phyloP scores from a whole-genome alignment of 2,888 invertebrate genomes.

The Lacanobia wlatinum region DNA sequence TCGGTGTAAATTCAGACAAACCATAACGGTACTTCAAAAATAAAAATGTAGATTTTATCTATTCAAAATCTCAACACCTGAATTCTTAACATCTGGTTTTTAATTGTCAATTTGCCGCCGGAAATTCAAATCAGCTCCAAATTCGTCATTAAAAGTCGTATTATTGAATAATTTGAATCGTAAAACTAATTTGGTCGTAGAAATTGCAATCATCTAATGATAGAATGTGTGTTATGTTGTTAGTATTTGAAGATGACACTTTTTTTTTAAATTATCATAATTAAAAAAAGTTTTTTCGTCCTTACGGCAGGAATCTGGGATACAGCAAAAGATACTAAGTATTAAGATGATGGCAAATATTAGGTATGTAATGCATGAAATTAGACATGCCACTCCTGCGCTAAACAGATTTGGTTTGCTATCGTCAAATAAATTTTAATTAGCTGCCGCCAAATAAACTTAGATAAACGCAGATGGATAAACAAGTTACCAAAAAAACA shows the following conservation, averaged over 20 bases:
- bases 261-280: no score
- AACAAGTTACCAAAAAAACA: neutral
- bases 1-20: conserved; percentile 4
- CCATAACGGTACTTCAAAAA: conserved; percentile 16
- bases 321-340: neutral
- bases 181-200: conserved; percentile 52
- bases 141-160: conserved; percentile 51
- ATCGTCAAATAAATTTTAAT: no score
- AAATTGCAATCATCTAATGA: conserved; percentile 52
- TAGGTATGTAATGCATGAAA: no score
- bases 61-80: conserved; percentile 25
- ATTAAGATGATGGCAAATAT: no score
- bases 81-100: conserved; percentile 32
- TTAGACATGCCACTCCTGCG: no score
- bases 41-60: conserved; percentile 17
- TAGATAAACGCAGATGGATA: no score
- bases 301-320: neutral
- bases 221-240: conserved; percentile 29
- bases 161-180: conserved; percentile 52
- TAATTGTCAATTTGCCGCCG: conserved; percentile 57
- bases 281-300: neutral
- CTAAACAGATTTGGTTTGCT: no score
- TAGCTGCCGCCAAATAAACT: neutral
- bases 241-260: conserved; percentile 19
- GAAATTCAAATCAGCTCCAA: conserved; percentile 49